Evolutionary conservation across 1,140 invertebrate species (phyloP).

Genomic region (Drosophila virilis): DNA sequence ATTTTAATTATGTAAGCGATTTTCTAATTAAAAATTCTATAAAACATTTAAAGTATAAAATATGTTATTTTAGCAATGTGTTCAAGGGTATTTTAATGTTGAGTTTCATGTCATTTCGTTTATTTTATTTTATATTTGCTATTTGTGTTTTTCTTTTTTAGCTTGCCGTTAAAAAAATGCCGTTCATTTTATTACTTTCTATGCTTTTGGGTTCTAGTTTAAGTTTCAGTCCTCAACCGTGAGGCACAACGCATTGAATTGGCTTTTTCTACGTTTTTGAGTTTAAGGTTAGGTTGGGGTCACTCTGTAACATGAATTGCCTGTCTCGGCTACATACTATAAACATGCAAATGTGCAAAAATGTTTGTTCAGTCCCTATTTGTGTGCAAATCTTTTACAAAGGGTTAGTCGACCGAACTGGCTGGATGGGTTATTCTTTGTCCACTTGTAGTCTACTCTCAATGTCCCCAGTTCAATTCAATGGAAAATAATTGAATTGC

Average conservation of each 20-base stretch:
- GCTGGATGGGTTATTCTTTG: slow-evolving; percentile 48
- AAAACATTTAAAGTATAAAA: background rate
- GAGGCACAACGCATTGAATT: slow-evolving; percentile 40
- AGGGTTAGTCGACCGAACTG: slow-evolving; percentile 18
- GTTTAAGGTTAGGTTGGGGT: slow-evolving; percentile 75
- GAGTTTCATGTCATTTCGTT: slow-evolving; percentile 33
- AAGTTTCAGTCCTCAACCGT: slow-evolving; percentile 19
- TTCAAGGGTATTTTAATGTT: slow-evolving; percentile 35
- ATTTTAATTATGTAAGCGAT: too few species aligned
- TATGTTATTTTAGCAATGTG: background rate
- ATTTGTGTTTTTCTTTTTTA: slow-evolving; percentile 50
- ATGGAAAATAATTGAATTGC: slow-evolving; percentile 82
- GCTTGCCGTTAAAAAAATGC: slow-evolving; percentile 40
- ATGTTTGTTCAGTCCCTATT: slow-evolving; percentile 70
- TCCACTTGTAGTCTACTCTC: slow-evolving; percentile 72
- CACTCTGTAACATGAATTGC: slow-evolving; percentile 17
- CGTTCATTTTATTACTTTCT: slow-evolving; percentile 69
- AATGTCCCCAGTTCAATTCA: slow-evolving; percentile 79
- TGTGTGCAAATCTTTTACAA: slow-evolving; percentile 17
- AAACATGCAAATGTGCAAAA: slow-evolving; percentile 73
- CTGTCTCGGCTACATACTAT: slow-evolving; percentile 16
- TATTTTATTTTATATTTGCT: slow-evolving; percentile 21
- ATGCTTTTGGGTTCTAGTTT: slow-evolving; percentile 45
- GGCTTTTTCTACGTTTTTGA: slow-evolving; percentile 67
- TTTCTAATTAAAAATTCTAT: too few species aligned